These are phyloP conservation scores for Acleris laterana DNA, from an alignment of 2,888 invertebrate species.

Conservation along the genomic window DNA sequence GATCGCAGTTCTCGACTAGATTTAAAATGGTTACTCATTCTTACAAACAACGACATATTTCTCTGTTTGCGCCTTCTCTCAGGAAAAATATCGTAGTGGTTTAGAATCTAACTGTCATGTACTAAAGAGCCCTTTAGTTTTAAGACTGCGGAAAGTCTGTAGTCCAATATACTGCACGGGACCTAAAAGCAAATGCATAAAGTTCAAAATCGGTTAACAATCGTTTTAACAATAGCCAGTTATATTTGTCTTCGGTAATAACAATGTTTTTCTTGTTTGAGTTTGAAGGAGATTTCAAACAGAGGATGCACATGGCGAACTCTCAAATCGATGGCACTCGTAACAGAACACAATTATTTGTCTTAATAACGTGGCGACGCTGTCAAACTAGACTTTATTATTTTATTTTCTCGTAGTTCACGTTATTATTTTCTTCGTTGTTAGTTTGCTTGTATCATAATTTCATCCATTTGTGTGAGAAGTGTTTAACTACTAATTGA, in stretches of 20 bases:
- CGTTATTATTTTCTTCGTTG: no score
- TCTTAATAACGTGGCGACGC: constrained; percentile 73
- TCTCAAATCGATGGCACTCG: constrained; percentile 69
- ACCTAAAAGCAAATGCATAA: constrained; percentile 36
- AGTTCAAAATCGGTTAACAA: constrained; percentile 43
- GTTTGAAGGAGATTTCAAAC: constrained; percentile 78
- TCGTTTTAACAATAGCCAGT: constrained; percentile 12
- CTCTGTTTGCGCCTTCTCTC: constrained; percentile 45
- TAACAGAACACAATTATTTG: constrained; percentile 76
- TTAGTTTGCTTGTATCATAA: no score
- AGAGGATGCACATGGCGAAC: constrained; percentile 65
- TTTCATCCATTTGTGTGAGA: no score
- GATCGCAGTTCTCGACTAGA: constrained; percentile 9
- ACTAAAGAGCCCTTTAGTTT: constrained; percentile 48
- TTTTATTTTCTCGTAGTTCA: background rate
- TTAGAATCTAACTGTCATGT: constrained; percentile 59
- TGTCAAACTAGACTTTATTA: constrained; percentile 2
- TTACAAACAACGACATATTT: constrained; percentile 40
- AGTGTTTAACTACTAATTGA: no score
- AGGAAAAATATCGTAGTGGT: constrained; percentile 48
- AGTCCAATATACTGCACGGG: background rate
- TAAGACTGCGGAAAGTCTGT: constrained; percentile 8
- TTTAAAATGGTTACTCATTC: constrained; percentile 36
- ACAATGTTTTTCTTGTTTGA: constrained; percentile 79
- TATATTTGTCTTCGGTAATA: constrained; percentile 56